A percentile compares a stretch with the other conserved stretches of the same genome.
These are phyloP conservation scores for Poliocrania exsul DNA, from an alignment of 2,797 vertebrate genomes.

Conservation along the genomic window DNA sequence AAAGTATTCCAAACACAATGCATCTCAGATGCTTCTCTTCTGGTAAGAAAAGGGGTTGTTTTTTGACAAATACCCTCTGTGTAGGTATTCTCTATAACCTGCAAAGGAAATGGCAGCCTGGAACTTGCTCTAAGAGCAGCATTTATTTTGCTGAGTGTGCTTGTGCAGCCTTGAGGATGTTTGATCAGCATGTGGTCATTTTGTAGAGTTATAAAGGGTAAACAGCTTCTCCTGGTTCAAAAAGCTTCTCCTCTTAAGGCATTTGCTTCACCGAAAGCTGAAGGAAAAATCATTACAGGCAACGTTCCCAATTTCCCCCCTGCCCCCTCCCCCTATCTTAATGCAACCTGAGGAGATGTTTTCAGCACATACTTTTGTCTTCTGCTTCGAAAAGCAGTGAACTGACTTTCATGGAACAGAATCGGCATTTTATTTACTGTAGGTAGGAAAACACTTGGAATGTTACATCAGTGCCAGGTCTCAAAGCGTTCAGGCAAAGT, in stretches of 20 bases:
- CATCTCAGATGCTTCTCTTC: neutral
- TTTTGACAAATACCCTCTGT: neutral
- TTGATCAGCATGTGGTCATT: neutral
- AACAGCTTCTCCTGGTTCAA: neutral
- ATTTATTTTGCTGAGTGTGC: neutral
- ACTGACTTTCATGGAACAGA: neutral
- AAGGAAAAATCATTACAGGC: neutral
- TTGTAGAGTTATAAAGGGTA: neutral
- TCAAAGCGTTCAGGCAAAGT: neutral
- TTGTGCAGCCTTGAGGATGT: neutral
- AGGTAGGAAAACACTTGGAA: neutral
- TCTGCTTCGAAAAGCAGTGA: neutral
- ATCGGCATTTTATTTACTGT: neutral
- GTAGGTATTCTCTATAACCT: neutral
- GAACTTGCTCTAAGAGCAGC: neutral
- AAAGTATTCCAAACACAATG: neutral
- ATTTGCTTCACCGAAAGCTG: neutral
- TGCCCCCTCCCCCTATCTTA: neutral
- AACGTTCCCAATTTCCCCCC: neutral
- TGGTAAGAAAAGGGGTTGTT: neutral
- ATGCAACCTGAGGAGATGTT: neutral
- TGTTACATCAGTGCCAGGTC: neutral
- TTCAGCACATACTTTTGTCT: neutral
- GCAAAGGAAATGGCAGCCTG: neutral
- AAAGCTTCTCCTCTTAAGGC: neutral